Conservation (phyloP, 2,113 vertebrate species). For the Ardeotis arabs region DNA sequence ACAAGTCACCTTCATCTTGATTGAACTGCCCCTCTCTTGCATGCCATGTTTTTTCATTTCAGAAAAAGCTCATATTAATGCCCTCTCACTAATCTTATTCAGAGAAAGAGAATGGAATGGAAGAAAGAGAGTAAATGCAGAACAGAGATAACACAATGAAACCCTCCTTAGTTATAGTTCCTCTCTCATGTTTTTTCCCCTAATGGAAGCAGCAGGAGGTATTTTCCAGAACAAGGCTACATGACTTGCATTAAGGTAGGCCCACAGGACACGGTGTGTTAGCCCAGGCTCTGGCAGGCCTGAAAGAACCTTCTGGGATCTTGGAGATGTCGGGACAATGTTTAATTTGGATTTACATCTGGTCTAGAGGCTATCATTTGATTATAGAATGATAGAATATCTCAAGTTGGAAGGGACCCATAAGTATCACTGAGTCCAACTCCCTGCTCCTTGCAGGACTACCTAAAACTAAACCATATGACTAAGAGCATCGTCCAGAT, state of each 20-base stretch:
- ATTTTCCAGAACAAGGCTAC: not conserved
- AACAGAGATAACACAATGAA: not conserved
- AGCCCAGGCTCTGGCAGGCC: not conserved
- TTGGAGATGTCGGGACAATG: not conserved
- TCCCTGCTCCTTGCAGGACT: not conserved
- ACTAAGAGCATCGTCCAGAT: accelerated
- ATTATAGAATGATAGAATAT: not conserved
- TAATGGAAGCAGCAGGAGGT: not conserved
- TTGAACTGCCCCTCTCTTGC: not conserved
- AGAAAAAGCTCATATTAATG: not conserved
- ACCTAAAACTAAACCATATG: not conserved
- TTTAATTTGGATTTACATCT: not conserved
- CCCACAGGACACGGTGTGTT: not conserved
- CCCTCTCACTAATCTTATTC: not conserved
- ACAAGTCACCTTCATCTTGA: not conserved
- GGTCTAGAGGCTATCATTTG: not conserved
- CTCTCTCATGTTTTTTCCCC: not conserved
- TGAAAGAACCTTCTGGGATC: not conserved
- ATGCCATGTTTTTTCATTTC: not conserved
- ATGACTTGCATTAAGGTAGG: not conserved
- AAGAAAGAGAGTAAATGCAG: not conserved
- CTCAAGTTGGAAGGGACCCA: not conserved
- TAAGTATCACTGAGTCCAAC: not conserved
- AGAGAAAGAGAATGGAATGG: not conserved
- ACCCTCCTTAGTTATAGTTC: not conserved